phyloP scores from a whole-genome alignment of 2,797 vertebrate species.

The Epinephelus malabaricus region DNA sequence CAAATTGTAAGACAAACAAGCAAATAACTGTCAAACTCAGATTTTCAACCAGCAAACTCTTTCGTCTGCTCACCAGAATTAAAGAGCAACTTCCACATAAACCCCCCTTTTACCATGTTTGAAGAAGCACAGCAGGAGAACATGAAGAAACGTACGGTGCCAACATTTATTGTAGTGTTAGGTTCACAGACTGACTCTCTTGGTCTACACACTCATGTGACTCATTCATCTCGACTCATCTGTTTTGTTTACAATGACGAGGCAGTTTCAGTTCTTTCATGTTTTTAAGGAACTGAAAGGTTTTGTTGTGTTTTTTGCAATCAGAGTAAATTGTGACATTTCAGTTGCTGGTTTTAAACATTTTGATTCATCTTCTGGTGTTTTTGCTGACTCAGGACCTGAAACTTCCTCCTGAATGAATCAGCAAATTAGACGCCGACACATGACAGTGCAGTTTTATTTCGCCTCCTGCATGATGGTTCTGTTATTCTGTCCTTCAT shows the following conservation, averaged over 20 bases:
- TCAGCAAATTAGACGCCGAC: background rate
- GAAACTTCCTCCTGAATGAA: background rate
- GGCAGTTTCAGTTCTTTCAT: slow-evolving; percentile 30
- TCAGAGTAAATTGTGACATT: background rate
- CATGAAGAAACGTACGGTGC: too few relatives aligned
- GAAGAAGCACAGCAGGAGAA: too few relatives aligned
- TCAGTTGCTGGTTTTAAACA: background rate
- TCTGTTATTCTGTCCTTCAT: rapidly evolving
- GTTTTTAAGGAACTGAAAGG: slow-evolving; percentile 40
- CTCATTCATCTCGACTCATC: background rate
- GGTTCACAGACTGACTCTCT: too few relatives aligned
- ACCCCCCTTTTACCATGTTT: too few relatives aligned
- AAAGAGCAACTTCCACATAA: too few relatives aligned
- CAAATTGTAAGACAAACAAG: too few relatives aligned
- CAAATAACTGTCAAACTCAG: too few relatives aligned
- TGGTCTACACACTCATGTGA: too few relatives aligned
- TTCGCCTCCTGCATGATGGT: too few relatives aligned
- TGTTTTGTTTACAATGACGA: background rate
- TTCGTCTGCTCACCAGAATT: too few relatives aligned
- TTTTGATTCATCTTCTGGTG: background rate
- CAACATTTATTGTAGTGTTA: too few relatives aligned
- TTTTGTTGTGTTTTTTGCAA: background rate
- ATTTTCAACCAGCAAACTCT: too few relatives aligned
- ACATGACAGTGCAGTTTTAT: slow-evolving; percentile 24
- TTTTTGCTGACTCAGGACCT: slow-evolving; percentile 6